Conservation (phyloP, 1,140 invertebrate genomes). For the Trichogramma pretiosum region DNA sequence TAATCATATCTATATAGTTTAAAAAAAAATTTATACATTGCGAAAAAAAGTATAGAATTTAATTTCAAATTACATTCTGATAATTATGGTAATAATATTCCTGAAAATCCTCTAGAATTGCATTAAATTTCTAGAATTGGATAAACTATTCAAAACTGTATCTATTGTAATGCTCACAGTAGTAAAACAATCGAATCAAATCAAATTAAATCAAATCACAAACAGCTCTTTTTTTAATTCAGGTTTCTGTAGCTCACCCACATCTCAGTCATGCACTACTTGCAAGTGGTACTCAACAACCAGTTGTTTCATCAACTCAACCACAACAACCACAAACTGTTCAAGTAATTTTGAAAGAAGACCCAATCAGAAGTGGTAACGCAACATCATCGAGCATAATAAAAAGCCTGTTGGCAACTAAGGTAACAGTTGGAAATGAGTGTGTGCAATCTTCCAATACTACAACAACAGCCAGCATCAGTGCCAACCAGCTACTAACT, state of each 20-base stretch:
- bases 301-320: conserved; percentile 1
- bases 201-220: too few relatives aligned
- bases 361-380: conserved; percentile 23
- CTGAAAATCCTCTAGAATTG: too few relatives aligned
- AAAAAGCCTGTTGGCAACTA: conserved; percentile 77
- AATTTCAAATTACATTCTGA: too few relatives aligned
- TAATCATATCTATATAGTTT: too few relatives aligned
- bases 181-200: too few relatives aligned
- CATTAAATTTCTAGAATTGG: too few relatives aligned
- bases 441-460: conserved; percentile 52
- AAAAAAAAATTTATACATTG: neutral
- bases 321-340: conserved; percentile 26
- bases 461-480: conserved; percentile 46
- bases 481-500: conserved; percentile 48
- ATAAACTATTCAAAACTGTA: too few relatives aligned
- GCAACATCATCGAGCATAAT: conserved; percentile 55
- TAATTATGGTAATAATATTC: too few relatives aligned
- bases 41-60: too few relatives aligned
- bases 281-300: conserved; percentile 39
- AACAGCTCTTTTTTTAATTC: too few relatives aligned
- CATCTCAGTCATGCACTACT: conserved; percentile 54
- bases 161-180: too few relatives aligned
- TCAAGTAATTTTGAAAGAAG: conserved; percentile 40
- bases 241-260: conserved; percentile 53
- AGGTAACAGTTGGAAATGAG: conserved; percentile 59